These are phyloP conservation scores for Augochlora pura DNA, from an alignment of 1,140 invertebrate genomes.

Conservation along the genomic window DNA sequence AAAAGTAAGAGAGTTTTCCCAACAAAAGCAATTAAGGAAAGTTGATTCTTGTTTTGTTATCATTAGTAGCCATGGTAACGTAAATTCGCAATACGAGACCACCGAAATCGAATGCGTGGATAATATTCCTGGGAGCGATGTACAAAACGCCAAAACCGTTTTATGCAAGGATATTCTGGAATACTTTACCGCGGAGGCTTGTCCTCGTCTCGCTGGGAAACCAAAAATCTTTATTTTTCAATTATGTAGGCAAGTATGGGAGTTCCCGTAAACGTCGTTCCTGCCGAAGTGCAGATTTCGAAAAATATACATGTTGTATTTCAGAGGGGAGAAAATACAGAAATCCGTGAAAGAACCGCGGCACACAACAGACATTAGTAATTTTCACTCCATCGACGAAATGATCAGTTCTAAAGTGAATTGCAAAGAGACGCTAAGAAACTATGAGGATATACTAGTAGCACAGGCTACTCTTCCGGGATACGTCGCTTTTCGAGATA, in stretches of 20 bases:
- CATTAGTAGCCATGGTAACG: conserved; percentile 82
- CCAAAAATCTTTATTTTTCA: conserved; percentile 92
- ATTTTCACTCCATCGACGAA: neutral
- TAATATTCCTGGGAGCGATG: conserved; percentile 22
- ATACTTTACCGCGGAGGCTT: conserved; percentile 83
- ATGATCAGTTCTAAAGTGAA: neutral
- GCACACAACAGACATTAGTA: conserved; percentile 41
- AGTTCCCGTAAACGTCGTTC: neutral
- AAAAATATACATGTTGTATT: conserved; percentile 14
- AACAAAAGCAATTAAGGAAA: conserved; percentile 65
- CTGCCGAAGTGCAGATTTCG: neutral
- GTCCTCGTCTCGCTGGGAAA: conserved; percentile 82
- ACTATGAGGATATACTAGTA: conserved; percentile 84
- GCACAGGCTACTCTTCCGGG: conserved; percentile 85
- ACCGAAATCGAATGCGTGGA: conserved; percentile 71
- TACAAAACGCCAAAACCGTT: conserved; percentile 59
- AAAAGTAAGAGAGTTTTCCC: conserved; percentile 71
- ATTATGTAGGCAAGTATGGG: conserved; percentile 82
- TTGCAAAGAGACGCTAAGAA: conserved; percentile 41
- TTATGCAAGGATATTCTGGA: conserved; percentile 79
- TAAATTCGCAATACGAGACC: conserved; percentile 61
- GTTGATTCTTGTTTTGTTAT: conserved; percentile 82
- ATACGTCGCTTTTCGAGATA: conserved; percentile 85
- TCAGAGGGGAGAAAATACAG: conserved; percentile 43
- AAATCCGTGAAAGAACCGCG: conserved; percentile 41